Evolutionary conservation across 1,140 invertebrate genomes (phyloP).

Genomic region (Lepidostoma basale): DNA sequence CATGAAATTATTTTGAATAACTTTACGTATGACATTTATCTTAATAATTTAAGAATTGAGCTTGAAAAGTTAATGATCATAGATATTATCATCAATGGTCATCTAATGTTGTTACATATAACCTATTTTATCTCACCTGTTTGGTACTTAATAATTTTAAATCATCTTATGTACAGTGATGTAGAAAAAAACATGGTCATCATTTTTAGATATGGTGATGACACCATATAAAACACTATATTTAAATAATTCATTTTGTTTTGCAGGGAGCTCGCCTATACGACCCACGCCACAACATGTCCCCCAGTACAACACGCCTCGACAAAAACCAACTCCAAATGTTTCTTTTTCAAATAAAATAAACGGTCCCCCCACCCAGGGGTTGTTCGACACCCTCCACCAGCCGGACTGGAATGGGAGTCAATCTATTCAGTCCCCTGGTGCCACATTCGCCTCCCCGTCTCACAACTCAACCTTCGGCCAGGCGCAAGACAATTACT

Average conservation of each 20-base stretch:
- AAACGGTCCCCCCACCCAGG: conserved; percentile 69
- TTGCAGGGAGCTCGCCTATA: conserved; percentile 45
- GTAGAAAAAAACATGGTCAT: too few relatives aligned
- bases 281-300: conserved; percentile 55
- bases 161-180: not conserved
- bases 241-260: not conserved
- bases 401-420: conserved; percentile 42
- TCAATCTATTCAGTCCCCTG: conserved; percentile 50
- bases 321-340: conserved; percentile 53
- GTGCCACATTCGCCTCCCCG: conserved; percentile 38
- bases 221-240: not conserved
- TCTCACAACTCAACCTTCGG: conserved; percentile 44
- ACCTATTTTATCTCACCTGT: too few relatives aligned
- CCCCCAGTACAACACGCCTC: conserved; percentile 54
- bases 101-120: too few relatives aligned
- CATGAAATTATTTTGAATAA: too few relatives aligned
- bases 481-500: conserved; percentile 36
- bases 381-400: conserved; percentile 69
- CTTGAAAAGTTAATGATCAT: too few relatives aligned
- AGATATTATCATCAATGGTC: too few relatives aligned
- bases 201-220: conserved; percentile 3
- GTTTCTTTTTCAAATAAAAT: conserved; percentile 62
- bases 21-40: too few relatives aligned
- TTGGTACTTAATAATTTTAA: not conserved
- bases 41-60: too few relatives aligned